Conservation (phyloP, 2,113 vertebrate species). For the Prionailurus bengalensis region DNA sequence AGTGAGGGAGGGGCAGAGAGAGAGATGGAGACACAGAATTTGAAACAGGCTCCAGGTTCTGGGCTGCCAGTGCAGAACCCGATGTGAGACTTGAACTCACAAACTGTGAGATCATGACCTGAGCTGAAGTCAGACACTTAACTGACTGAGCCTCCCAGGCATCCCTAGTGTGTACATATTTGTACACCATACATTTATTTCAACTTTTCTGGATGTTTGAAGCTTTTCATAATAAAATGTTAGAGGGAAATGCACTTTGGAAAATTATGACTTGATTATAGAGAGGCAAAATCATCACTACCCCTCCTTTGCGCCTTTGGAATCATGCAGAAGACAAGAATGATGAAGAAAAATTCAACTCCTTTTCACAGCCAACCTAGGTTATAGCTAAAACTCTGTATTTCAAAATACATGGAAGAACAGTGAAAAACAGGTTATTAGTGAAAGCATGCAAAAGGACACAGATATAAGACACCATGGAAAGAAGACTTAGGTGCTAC, state of each 20-base stretch:
- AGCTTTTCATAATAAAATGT: neutral
- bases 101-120: too few relatives aligned
- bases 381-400: neutral
- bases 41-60: too few relatives aligned
- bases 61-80: too few relatives aligned
- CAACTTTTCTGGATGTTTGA: neutral
- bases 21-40: too few relatives aligned
- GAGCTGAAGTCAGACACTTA: too few relatives aligned
- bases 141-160: too few relatives aligned
- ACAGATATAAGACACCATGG: neutral
- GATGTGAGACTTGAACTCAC: too few relatives aligned
- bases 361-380: neutral
- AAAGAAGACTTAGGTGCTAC: neutral
- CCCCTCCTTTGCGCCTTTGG: neutral
- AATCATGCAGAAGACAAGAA: neutral
- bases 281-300: neutral
- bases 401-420: neutral
- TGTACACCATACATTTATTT: neutral
- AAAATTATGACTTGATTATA: conserved; percentile 22
- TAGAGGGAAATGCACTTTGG: neutral
- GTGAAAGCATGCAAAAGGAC: neutral
- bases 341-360: neutral
- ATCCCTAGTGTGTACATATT: too few relatives aligned
- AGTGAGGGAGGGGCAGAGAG: too few relatives aligned
- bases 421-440: neutral